phyloP scores from a whole-genome alignment of 2,113 vertebrate genomes.

The Ceuthmochares aereus region DNA sequence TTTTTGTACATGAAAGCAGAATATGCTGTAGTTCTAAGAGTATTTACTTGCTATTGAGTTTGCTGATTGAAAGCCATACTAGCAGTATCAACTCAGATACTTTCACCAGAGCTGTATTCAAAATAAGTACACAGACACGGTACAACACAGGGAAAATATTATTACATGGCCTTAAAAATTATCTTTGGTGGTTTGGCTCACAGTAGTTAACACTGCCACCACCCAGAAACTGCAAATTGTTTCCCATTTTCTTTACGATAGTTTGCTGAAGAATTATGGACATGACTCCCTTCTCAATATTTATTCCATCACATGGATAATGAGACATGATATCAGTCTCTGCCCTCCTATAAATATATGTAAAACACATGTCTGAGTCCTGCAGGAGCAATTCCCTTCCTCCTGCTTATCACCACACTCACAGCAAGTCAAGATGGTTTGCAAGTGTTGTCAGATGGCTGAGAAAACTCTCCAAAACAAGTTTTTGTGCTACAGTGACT shows the following conservation, averaged over 20 bases:
- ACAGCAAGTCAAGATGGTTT: not conserved
- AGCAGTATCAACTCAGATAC: not conserved
- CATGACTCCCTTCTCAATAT: not conserved
- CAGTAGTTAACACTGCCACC: not conserved
- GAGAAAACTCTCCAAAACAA: not conserved
- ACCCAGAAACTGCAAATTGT: not conserved
- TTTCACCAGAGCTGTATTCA: not conserved
- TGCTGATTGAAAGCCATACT: not conserved
- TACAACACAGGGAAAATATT: not conserved
- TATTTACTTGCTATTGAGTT: not conserved
- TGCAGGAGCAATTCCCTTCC: not conserved
- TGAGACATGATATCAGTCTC: not conserved
- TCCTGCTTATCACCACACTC: not conserved
- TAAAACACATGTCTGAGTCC: not conserved
- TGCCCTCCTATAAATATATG: not conserved
- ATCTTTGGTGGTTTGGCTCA: not conserved
- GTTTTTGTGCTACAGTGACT: not conserved
- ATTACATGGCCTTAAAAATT: not conserved
- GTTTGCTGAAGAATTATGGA: not conserved
- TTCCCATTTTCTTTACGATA: not conserved
- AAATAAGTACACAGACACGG: not conserved
- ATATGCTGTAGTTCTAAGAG: not conserved
- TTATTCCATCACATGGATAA: not conserved
- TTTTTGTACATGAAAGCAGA: not conserved
- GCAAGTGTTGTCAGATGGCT: not conserved